Evolutionary conservation across 2,113 vertebrate species (phyloP).

Genomic region (Nothoprocta pentlandii): DNA sequence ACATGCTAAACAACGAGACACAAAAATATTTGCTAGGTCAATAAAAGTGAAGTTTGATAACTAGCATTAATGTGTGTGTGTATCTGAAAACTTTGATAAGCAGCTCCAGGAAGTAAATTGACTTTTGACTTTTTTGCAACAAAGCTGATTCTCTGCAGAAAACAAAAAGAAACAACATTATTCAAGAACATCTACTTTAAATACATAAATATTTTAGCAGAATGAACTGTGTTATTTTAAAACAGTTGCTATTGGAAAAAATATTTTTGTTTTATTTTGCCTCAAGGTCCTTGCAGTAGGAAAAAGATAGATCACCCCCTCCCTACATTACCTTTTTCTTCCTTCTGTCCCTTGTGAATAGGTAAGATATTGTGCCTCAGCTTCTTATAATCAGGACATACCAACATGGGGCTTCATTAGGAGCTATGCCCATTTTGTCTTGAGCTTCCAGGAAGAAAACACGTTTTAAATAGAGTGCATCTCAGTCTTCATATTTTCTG

Average conservation of each 20-base stretch:
- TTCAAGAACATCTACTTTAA: constrained; percentile 67
- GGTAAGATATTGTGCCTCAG: constrained; percentile 39
- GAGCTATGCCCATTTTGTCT: neutral
- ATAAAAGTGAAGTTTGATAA: constrained; percentile 53
- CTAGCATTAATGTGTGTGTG: constrained; percentile 14
- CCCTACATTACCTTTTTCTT: neutral
- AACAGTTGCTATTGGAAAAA: constrained; percentile 65
- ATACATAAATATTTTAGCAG: constrained; percentile 73
- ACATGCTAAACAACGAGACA: neutral
- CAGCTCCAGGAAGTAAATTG: constrained; percentile 45
- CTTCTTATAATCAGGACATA: constrained; percentile 57
- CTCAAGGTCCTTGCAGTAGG: constrained; percentile 47
- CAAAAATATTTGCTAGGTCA: neutral
- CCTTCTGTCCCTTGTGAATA: neutral
- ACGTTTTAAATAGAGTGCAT: constrained; percentile 26
- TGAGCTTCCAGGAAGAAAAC: constrained; percentile 12
- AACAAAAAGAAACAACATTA: constrained; percentile 58
- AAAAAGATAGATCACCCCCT: constrained; percentile 49
- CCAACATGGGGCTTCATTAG: neutral
- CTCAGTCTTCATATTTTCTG: constrained; percentile 1
- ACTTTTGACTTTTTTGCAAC: constrained; percentile 45
- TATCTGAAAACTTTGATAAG: constrained; percentile 2
- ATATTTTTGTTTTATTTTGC: constrained; percentile 65
- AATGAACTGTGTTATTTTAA: constrained; percentile 64
- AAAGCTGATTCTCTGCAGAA: constrained; percentile 49